Conservation (phyloP, 2,113 vertebrate genomes). For the Eurypyga helias region DNA sequence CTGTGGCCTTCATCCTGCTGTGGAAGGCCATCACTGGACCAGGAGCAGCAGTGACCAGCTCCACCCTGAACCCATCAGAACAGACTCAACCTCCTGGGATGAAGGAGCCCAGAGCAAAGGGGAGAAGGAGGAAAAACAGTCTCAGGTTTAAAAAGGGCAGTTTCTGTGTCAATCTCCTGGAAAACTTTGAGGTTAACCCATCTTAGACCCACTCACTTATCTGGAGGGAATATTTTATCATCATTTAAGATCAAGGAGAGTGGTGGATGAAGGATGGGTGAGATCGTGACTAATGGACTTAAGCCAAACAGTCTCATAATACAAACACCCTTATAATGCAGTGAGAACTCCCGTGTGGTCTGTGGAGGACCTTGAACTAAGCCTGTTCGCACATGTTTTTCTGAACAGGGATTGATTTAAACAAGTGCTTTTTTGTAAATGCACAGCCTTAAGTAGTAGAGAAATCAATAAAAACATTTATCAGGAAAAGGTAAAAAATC, state of each 20-base stretch:
- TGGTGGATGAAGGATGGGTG: background rate
- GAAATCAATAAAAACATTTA: constrained; percentile 40
- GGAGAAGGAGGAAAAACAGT: background rate
- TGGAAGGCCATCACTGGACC: background rate
- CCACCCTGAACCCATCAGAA: background rate
- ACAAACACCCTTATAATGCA: background rate
- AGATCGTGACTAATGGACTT: background rate
- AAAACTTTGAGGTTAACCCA: background rate
- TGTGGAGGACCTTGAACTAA: background rate
- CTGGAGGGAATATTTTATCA: background rate
- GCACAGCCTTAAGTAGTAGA: background rate
- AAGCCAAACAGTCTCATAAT: background rate
- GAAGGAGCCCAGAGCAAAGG: background rate
- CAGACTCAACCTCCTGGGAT: background rate
- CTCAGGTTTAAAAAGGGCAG: background rate
- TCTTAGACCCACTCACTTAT: background rate
- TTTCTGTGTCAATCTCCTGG: background rate
- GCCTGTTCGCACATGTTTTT: background rate
- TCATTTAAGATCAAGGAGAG: background rate
- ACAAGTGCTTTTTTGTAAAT: background rate
- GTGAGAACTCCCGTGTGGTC: background rate
- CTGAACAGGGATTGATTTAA: constrained; percentile 8
- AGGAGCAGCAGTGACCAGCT: background rate
- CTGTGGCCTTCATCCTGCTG: background rate
- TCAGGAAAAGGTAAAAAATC: background rate